Base-by-base conservation (phyloP, 1,140 invertebrate species). In the Latrodectus geometricus region DNA sequence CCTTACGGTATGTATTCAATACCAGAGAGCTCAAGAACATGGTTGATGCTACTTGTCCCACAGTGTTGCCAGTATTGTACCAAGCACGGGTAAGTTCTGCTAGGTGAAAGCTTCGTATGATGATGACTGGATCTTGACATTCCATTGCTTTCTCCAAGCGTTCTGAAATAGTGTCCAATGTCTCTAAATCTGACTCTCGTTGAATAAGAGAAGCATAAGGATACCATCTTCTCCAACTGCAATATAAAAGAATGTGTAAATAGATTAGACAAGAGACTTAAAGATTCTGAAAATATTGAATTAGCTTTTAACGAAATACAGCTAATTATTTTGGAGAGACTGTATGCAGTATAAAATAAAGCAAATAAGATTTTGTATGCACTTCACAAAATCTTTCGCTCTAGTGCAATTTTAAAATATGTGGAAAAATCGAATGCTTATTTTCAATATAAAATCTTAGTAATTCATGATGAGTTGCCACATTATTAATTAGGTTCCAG, bases 141-240 rank as follows among this genome's bases (percentile, higher is more conserved):
- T 69, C 65, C 68, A 80, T 52, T 9, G 78, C 61, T n/a, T 69
- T 54, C 54, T 80, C 78, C 49, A 80, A 12, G 9, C 78, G 78
- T 21, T 80, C 78, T 50, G 68, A 68, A 11, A 80, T n/a, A 1
- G 66, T 12, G 20, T 70, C 48, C 78, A 80, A 15, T 4, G 23
- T 54, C n/a, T 80, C 78, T 7, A 48, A 70, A 7, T 52, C 66
- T 21, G 66, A 12, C 20, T 80, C 78, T 80, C 78, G 48, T n/a
- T 50, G 66, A 20, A 80, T 80, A 9, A 80, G 66, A 8, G 78
- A 70, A n/a, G 78, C 78, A 50, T 80, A 80, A 4, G 78, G 78
- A 21, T 80, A 80, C 48, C 78, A 80, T 49, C 66, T 48, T 52
- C 78, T 48, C 78, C 78, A 80, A 21, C 78, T 80, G 17, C 11